Evolutionary conservation across 2,797 vertebrate genomes (phyloP).

Genomic region (Paramormyrops hopkinsi): DNA sequence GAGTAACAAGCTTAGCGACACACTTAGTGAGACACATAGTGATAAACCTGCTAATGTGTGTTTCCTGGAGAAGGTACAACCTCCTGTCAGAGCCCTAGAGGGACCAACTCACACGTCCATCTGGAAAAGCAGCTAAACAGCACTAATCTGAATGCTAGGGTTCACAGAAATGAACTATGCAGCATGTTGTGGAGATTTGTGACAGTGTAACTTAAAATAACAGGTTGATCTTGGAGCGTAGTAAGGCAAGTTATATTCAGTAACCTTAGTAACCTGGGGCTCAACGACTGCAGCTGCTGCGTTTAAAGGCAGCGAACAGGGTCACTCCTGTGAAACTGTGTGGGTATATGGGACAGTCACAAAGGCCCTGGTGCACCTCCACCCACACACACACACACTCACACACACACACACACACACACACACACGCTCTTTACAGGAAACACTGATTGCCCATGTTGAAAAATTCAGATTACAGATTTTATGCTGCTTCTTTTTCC

Average conservation of each 20-base stretch:
- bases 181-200: neutral
- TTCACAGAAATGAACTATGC: neutral
- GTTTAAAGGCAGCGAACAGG: neutral
- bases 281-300: neutral
- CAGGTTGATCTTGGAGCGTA: neutral
- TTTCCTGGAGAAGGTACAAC: neutral
- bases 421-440: constrained; percentile 44
- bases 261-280: neutral
- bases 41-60: neutral
- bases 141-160: neutral
- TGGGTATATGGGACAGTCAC: neutral
- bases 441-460: constrained; percentile 63
- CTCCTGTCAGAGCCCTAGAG: neutral
- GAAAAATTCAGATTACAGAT: constrained; percentile 63
- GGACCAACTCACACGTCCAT: neutral
- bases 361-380: neutral
- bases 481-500: constrained; percentile 51
- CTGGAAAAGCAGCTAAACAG: neutral
- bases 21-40: neutral
- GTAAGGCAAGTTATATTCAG: neutral
- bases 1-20: neutral
- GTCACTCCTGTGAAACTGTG: neutral
- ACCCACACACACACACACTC: neutral
- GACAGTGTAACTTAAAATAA: neutral
- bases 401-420: constrained; percentile 14